Evolutionary conservation across 2,797 vertebrate genomes (phyloP).

Genomic region (Sylvia borin): DNA sequence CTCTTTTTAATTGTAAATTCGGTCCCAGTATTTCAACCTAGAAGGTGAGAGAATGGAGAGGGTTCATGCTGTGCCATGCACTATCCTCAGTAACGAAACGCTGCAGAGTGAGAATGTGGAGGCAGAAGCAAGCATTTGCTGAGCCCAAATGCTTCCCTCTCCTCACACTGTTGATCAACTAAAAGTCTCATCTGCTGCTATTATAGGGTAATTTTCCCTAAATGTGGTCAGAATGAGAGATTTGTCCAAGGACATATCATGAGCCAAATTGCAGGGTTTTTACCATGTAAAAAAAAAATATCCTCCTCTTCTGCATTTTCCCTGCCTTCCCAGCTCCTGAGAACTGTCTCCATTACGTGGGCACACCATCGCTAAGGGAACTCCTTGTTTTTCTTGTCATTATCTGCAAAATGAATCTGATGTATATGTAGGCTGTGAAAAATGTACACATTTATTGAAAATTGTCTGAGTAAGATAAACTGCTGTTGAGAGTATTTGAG

Average conservation of each 20-base stretch:
- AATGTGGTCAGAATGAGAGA: neutral
- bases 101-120: neutral
- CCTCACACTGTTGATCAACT: neutral
- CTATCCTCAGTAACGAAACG: neutral
- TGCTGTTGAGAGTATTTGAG: neutral
- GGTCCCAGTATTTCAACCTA: neutral
- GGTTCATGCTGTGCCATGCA: neutral
- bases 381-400: conserved; percentile 49
- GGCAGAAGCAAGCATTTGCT: conserved; percentile 1
- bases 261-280: neutral
- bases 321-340: neutral
- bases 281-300: neutral
- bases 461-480: conserved; percentile 17
- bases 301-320: neutral
- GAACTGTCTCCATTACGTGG: neutral
- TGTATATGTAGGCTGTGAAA: conserved; percentile 14
- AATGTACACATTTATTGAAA: conserved; percentile 21
- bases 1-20: conserved; percentile 58
- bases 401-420: conserved; percentile 9
- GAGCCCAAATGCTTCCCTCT: neutral
- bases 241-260: neutral
- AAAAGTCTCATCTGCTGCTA: neutral
- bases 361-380: conserved; percentile 37
- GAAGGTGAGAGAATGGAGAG: conserved; percentile 21
- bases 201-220: conserved; percentile 10